A percentile compares a stretch with the other conserved stretches of the same genome.
phyloP scores from a whole-genome alignment of 2,888 invertebrate genomes.

The Stomorhina lunata region DNA sequence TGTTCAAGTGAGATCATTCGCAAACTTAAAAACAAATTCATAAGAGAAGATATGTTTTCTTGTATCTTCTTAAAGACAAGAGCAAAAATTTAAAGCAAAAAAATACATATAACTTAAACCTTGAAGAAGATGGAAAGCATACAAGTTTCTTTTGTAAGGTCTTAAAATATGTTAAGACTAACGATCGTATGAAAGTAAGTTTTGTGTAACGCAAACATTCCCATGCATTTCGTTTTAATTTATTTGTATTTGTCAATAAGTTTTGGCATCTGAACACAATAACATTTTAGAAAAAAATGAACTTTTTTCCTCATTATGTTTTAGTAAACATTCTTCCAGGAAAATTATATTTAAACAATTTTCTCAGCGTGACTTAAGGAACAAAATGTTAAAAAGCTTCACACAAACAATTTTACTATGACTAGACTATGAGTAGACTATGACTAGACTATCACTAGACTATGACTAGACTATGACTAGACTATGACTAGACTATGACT shows the following conservation, averaged over 20 bases:
- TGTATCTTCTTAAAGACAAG: background rate
- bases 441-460: no score
- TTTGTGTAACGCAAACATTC: constrained; percentile 36
- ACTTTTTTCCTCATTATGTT: constrained; percentile 4
- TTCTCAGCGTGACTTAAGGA: no score
- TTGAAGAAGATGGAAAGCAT: constrained; percentile 60
- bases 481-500: no score
- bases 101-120: background rate
- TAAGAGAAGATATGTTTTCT: constrained; percentile 12
- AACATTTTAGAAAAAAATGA: constrained; percentile 58
- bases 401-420: no score
- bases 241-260: constrained; percentile 73
- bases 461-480: no score
- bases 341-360: constrained; percentile 5
- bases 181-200: constrained; percentile 23
- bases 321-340: constrained; percentile 20
- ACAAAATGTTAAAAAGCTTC: no score
- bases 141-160: constrained; percentile 43
- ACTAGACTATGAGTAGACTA: no score
- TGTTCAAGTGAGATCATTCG: constrained; percentile 52
- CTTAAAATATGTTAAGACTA: background rate
- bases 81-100: background rate
- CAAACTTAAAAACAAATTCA: constrained; percentile 26
- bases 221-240: constrained; percentile 56
- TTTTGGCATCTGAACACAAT: constrained; percentile 74